Conservation (phyloP, 2,797 vertebrate genomes). For the Epinephelus coioides region DNA sequence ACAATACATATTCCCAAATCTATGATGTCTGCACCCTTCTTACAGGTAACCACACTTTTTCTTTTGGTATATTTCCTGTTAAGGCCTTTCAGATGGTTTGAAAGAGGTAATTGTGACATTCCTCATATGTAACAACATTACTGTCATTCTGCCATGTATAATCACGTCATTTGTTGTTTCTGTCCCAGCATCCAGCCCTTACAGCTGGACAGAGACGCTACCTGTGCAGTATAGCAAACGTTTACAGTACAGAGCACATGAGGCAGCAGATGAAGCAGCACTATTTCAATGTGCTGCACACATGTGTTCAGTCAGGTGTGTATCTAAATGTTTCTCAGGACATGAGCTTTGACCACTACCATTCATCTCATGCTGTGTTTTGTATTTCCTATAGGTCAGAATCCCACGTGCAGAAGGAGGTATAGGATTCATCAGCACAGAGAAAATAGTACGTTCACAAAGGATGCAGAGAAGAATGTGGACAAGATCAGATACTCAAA, state of each 20-base stretch:
- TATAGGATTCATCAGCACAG: slow-evolving; percentile 26
- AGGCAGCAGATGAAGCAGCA: slow-evolving; percentile 82
- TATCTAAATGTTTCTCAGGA: slow-evolving; percentile 1
- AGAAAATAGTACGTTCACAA: slow-evolving; percentile 17
- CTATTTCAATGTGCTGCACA: slow-evolving; percentile 76
- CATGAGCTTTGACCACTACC: background rate
- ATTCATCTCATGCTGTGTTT: slow-evolving; percentile 19
- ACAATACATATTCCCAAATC: slow-evolving; percentile 78
- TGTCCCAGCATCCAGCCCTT: slow-evolving; percentile 82
- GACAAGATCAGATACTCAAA: slow-evolving; percentile 29
- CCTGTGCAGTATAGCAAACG: slow-evolving; percentile 81
- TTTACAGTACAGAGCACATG: slow-evolving; percentile 83
- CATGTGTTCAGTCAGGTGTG: slow-evolving; percentile 69
- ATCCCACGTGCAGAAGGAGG: slow-evolving; percentile 35
- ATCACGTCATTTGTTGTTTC: slow-evolving; percentile 13
- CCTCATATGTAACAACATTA: background rate
- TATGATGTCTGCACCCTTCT: slow-evolving; percentile 78
- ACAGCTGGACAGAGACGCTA: slow-evolving; percentile 79
- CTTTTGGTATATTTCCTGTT: background rate
- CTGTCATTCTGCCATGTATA: background rate
- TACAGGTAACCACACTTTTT: slow-evolving; percentile 77
- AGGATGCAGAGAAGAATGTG: slow-evolving; percentile 43
- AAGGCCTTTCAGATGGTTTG: background rate
- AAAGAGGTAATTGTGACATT: background rate
- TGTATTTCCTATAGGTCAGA: slow-evolving; percentile 44